Evolutionary conservation across 2,888 invertebrate species (phyloP), one percentile per base, ranked within the genome.

Genomic region (Eubasilissa splendida): DNA sequence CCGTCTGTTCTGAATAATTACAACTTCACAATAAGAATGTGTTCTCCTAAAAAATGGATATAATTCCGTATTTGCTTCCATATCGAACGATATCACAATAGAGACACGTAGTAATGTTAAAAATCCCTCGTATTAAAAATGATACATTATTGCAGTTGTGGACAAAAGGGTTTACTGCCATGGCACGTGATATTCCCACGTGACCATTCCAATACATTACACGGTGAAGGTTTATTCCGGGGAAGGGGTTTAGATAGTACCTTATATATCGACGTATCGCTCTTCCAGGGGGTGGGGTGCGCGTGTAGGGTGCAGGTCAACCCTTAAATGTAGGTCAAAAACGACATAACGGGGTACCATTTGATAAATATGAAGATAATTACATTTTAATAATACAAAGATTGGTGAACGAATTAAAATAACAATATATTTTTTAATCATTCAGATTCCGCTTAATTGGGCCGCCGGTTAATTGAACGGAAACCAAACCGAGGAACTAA

Each of bases 171-270:
- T 33, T 42, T 63, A 63, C 12, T 63, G 11, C 7, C 11, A 12
- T 12, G 63, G 33, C 63, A 52, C 68, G 50, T 68, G 50, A 68
- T 68, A 68, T 68, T 68, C 68, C 68, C 68, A 68, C 68, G 68
- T 68, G 68, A 68, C 50, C 68, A 68, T 50, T 68, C 14, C 68
- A 42, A 50, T 50, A 50, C 14, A 52, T 68, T 68, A 50, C 50
- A 50, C n/a, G 2, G 68, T 9, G 3, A 10, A 50, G 66, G 66
- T n/a, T 42, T 58, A 66, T 33, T 50, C 5, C n/a, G 7, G 42
- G 14, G 50, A 7, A 42, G 33, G 66, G 50, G 66, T 50, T 11
- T 12, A 8, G 50, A 42, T 1, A 42, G 50, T 42, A 42, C 58
- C 9, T 11, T 58, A n/a, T 11, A 10, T 58, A n/a, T n/a, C 58